A percentile compares a stretch with the other conserved stretches of the same genome.
These are phyloP conservation scores for Onychomys leucogaster DNA, from an alignment of 2,797 vertebrate species.

Conservation along the genomic window DNA sequence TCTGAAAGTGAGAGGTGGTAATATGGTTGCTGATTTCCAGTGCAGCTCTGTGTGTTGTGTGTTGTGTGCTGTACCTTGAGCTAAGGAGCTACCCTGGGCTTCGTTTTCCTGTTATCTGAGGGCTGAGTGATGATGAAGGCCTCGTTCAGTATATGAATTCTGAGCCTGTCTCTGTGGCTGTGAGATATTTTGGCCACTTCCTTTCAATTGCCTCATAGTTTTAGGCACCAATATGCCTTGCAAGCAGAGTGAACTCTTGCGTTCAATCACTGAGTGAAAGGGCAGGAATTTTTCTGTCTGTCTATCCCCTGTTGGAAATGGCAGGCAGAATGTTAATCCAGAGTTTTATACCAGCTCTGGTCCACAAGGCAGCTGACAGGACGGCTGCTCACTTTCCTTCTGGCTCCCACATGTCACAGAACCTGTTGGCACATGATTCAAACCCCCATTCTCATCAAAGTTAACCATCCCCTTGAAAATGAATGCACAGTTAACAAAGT, in stretches of 20 bases:
- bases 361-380: slow-evolving; percentile 21
- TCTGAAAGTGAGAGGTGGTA: not conserved
- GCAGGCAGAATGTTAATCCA: slow-evolving; percentile 59
- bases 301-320: not conserved
- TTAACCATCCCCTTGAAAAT: slow-evolving; percentile 82
- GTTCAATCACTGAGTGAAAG: slow-evolving; percentile 18
- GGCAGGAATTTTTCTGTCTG: not conserved
- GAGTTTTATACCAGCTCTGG: slow-evolving; percentile 8
- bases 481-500: slow-evolving; percentile 82
- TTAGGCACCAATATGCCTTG: not conserved
- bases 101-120: not conserved
- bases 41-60: not conserved
- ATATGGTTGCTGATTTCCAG: not conserved
- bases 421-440: slow-evolving; percentile 45
- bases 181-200: not conserved
- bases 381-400: slow-evolving; percentile 49
- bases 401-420: slow-evolving; percentile 70
- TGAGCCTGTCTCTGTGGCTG: not conserved
- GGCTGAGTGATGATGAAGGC: not conserved
- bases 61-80: too few species aligned
- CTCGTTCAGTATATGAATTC: not conserved
- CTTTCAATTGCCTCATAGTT: not conserved
- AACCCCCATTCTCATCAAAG: slow-evolving; percentile 76
- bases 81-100: not conserved
- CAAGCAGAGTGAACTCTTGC: not conserved